These are phyloP conservation scores for Acrocephalus scirpaceus DNA, from an alignment of 2,797 vertebrate species.

Conservation along the genomic window DNA sequence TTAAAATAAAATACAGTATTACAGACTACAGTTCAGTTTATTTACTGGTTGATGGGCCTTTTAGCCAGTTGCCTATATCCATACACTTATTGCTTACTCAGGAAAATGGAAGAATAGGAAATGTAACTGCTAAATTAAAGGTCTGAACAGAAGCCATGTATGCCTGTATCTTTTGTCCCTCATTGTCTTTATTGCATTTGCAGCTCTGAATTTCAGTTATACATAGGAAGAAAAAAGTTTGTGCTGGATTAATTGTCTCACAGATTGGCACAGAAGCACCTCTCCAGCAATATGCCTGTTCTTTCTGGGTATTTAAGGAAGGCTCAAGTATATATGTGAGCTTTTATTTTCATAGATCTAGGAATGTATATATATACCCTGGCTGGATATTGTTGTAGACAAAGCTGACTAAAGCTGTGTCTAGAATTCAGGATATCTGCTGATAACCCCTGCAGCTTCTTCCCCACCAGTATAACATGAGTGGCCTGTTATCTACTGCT, in stretches of 20 bases:
- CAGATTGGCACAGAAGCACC: neutral
- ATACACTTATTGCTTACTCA: neutral
- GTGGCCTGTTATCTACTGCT: neutral
- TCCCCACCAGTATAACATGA: neutral
- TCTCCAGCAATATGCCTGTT: neutral
- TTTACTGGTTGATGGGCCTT: neutral
- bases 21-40: neutral
- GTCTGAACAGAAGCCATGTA: neutral
- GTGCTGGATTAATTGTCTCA: neutral
- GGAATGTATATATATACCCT: neutral
- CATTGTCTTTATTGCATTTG: neutral
- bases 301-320: neutral
- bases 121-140: neutral
- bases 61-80: neutral
- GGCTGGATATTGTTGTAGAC: neutral
- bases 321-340: neutral
- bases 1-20: neutral
- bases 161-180: neutral
- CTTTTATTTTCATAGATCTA: neutral
- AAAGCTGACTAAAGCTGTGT: neutral
- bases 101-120: neutral
- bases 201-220: neutral
- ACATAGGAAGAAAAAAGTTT: neutral
- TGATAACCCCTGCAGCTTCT: neutral
- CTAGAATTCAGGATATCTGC: neutral